Conservation (phyloP, 2,113 vertebrate species). For the Indicator indicator region DNA sequence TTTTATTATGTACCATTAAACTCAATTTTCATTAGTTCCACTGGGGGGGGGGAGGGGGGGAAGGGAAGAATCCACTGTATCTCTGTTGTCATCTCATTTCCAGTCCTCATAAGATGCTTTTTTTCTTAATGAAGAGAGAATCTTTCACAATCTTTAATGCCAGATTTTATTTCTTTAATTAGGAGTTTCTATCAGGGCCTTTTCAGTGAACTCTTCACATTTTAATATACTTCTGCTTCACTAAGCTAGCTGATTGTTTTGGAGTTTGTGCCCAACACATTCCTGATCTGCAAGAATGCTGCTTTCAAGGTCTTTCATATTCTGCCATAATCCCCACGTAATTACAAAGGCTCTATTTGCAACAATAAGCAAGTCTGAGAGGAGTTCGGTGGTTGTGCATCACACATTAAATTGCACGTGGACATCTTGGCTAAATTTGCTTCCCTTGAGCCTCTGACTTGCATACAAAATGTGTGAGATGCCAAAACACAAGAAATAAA, state of each 20-base stretch:
- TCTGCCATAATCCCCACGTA: conserved; percentile 71
- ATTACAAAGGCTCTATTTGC: conserved; percentile 71
- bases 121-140: conserved; percentile 17
- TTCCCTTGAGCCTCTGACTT: conserved; percentile 51
- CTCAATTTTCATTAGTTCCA: conserved; percentile 65
- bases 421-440: conserved; percentile 58
- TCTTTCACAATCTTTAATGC: conserved; percentile 47
- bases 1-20: conserved; percentile 78
- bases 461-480: conserved; percentile 36
- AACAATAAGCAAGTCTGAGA: conserved; percentile 70
- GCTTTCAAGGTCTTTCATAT: conserved; percentile 59
- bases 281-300: conserved; percentile 68
- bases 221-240: conserved; percentile 70
- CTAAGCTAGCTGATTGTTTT: conserved; percentile 59
- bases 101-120: conserved; percentile 36
- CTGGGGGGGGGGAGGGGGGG: not conserved
- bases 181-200: conserved; percentile 65
- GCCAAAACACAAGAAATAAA: conserved; percentile 49
- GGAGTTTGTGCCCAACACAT: conserved; percentile 54
- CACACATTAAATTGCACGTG: conserved; percentile 42
- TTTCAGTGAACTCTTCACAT: conserved; percentile 71
- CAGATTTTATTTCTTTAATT: conserved; percentile 78
- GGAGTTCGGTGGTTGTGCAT: conserved; percentile 33
- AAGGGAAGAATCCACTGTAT: conserved; percentile 28
- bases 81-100: conserved; percentile 55